Evolutionary conservation across 2,888 invertebrate genomes (phyloP).

Genomic region (Chymomyza caudatula): DNA sequence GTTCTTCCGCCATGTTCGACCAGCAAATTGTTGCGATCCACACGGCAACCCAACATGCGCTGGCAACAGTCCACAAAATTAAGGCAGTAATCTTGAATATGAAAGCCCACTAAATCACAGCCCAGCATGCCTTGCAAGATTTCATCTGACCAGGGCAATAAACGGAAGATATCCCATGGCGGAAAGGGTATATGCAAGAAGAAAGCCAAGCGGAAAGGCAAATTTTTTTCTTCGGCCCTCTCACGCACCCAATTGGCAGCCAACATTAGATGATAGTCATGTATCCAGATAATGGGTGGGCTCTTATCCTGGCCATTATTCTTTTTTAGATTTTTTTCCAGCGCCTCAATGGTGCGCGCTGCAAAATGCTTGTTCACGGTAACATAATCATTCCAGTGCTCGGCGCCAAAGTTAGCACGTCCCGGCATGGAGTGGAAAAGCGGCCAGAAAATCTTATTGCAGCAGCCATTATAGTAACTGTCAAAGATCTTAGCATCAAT

Average conservation of each 20-base stretch:
- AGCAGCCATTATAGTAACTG: slow-evolving; percentile 94
- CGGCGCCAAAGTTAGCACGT: slow-evolving; percentile 88
- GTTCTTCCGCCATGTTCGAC: slow-evolving; percentile 93
- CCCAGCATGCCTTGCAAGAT: slow-evolving; percentile 94
- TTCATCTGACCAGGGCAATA: slow-evolving; percentile 96
- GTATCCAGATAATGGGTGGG: slow-evolving; percentile 89
- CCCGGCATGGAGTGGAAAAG: slow-evolving; percentile 96
- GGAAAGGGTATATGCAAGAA: slow-evolving; percentile 97
- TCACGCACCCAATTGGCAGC: slow-evolving; percentile 94
- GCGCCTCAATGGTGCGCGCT: slow-evolving; percentile 85
- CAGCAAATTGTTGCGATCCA: slow-evolving; percentile 90
- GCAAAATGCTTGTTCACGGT: slow-evolving; percentile 91
- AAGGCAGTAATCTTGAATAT: slow-evolving; percentile 92
- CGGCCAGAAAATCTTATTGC: slow-evolving; percentile 95
- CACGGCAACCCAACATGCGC: slow-evolving; percentile 90
- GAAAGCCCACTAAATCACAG: slow-evolving; percentile 95
- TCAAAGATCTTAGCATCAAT: slow-evolving; percentile 88
- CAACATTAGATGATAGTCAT: slow-evolving; percentile 96
- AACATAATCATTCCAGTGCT: slow-evolving; percentile 90
- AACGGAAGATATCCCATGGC: slow-evolving; percentile 93
- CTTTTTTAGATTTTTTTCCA: slow-evolving; percentile 80
- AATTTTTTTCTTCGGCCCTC: slow-evolving; percentile 87
- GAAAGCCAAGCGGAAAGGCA: slow-evolving; percentile 90
- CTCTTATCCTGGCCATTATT: slow-evolving; percentile 74
- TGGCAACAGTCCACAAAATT: slow-evolving; percentile 96